Base-by-base conservation (phyloP, 1,140 invertebrate genomes). In the Cheumatopsyche charites region DNA sequence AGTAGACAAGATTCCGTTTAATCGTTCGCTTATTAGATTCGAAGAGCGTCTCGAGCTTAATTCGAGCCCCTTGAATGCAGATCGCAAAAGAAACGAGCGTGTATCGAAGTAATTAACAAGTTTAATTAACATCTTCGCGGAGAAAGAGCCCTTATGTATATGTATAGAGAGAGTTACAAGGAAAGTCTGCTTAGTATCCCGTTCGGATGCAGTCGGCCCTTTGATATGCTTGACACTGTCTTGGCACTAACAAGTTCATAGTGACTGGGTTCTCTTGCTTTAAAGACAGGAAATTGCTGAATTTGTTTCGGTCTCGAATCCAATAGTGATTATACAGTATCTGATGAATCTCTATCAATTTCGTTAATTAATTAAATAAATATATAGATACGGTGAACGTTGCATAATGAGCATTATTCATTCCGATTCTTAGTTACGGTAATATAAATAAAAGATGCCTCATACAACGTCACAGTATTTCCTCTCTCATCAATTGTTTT, bases 111-210 rank as follows among this genome's bases (percentile, higher is more conserved):
- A 68, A 68, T 69, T 73, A 67, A 63, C 43, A 69, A 47, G 71
- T 68, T 73, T 67, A 73, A 73, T 73, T 73, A 73, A 73, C 19
- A 49, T 67, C 52, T 36, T 70, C 52, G 43, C 42, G 43, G 63
- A 4, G 17, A 21, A 58, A 58, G 52, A 47, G 55, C 21, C 23
- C 7, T n/a, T n/a, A n/a, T n/a, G n/a, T n/a, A n/a, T n/a, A n/a
- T n/a, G n/a, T n/a, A n/a, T n/a, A n/a, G n/a, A n/a, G n/a, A n/a
- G n/a, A n/a, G n/a, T n/a, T n/a, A n/a, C n/a, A n/a, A 52, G 15
- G 15, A 21, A 21, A 61, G 55, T 12, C 55, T 61, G 26, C 26
- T 61, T 61, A 61, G 21, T 15, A 26, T 61, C 19, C 26, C 17
- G 26, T 25, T 25, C 13, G 55, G 21, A 26, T 61, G 21, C 21